These are phyloP conservation scores for Poecilus cupreus DNA, from an alignment of 2,888 invertebrate species.

Conservation along the genomic window DNA sequence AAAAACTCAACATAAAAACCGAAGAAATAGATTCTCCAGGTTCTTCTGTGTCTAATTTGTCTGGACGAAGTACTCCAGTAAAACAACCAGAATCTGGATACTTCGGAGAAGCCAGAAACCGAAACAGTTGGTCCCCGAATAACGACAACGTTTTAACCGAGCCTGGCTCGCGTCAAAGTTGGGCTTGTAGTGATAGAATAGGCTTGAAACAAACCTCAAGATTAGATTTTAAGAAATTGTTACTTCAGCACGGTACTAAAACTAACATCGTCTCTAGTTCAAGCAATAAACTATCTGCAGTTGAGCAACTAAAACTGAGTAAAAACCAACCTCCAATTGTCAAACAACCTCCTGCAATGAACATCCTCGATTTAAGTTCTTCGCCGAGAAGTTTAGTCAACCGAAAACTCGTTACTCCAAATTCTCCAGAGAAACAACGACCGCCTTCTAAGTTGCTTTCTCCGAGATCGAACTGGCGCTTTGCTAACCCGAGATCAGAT, in stretches of 20 bases:
- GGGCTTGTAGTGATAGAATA: slow-evolving; percentile 79
- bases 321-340: slow-evolving; percentile 63
- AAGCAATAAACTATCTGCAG: slow-evolving; percentile 82
- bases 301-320: slow-evolving; percentile 83
- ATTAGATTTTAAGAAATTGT: slow-evolving; percentile 87
- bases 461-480: slow-evolving; percentile 83
- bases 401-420: slow-evolving; percentile 77
- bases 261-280: slow-evolving; percentile 76
- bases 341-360: slow-evolving; percentile 73
- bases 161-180: slow-evolving; percentile 72
- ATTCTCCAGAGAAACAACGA: slow-evolving; percentile 71
- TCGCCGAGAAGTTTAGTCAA: slow-evolving; percentile 83
- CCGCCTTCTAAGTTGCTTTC: slow-evolving; percentile 78
- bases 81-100: slow-evolving; percentile 79
- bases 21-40: slow-evolving; percentile 75
- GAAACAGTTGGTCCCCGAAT: slow-evolving; percentile 81
- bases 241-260: slow-evolving; percentile 85
- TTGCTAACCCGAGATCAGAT: slow-evolving; percentile 85
- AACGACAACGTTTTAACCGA: slow-evolving; percentile 70
- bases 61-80: slow-evolving; percentile 63
- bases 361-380: slow-evolving; percentile 81
- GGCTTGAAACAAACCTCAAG: slow-evolving; percentile 83
- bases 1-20: slow-evolving; percentile 81
- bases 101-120: slow-evolving; percentile 75
- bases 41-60: slow-evolving; percentile 70